A percentile compares a stretch with the other conserved stretches of the same genome.
Evolutionary conservation across 2,797 vertebrate species (phyloP).

Genomic region (Vipera ursinii): DNA sequence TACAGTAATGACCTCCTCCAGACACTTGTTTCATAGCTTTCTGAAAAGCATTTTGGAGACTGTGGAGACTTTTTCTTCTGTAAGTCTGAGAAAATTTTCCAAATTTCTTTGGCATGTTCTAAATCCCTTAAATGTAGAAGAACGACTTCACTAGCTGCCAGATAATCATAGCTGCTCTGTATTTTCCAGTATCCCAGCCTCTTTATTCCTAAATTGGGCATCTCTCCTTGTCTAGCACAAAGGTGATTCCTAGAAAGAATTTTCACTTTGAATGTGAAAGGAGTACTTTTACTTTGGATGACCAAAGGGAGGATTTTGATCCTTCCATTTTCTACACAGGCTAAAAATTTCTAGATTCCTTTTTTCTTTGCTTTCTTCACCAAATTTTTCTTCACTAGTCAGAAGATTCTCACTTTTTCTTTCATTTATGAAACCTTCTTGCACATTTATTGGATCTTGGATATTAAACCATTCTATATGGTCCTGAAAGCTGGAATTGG

Average conservation of each 20-base stretch:
- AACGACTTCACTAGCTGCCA: neutral
- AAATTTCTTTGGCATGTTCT: neutral
- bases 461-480: neutral
- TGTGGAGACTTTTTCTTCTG: neutral
- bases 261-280: neutral
- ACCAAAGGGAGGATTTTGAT: neutral
- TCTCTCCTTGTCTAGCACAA: neutral
- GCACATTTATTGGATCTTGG: neutral
- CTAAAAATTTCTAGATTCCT: neutral
- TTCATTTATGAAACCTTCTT: neutral
- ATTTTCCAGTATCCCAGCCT: neutral
- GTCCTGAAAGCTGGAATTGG: neutral
- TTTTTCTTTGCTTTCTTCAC: neutral
- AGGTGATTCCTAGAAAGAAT: neutral
- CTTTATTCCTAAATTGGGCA: neutral
- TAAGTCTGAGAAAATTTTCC: neutral
- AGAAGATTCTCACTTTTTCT: neutral
- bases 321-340: neutral
- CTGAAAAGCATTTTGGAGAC: neutral
- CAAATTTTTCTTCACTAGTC: neutral
- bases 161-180: neutral
- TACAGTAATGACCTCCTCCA: neutral
- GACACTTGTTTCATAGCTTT: neutral
- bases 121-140: neutral
- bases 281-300: neutral